Base-by-base conservation (phyloP, 2,113 vertebrate genomes). In the Lycocorax pyrrhopterus region DNA sequence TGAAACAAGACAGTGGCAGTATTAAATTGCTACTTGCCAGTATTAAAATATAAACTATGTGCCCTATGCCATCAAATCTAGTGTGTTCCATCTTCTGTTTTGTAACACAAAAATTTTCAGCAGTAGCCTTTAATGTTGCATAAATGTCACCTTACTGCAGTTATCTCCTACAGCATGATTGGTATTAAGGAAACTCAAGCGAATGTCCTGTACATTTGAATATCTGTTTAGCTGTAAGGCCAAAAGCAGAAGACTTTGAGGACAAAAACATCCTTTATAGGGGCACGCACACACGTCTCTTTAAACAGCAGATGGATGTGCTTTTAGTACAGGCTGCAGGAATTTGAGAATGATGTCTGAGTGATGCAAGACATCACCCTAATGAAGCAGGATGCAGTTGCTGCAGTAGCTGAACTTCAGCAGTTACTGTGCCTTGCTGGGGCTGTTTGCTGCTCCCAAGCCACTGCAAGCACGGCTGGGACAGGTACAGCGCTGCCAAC, bases 401-500 rank as follows among this genome's bases (percentile, higher is more conserved):
- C 33, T 30, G 30, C 30, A 5, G 8, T 2, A 22, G 41, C 37
- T 62, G 29, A 77, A 52, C 30, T 27, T 60, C 49, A 56, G 78
- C 41, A 58, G 35, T 19, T 21, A 29, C 41, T 44, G 37, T 30
- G 21, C 39, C 9, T 44, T 53, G 52, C 43, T 14, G 22, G 44
- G 4, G 8, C 16, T 44, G 43, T n/a, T 55, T 77, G 52, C 60
- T 68, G 16, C 53, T 41, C 26, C 33, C 39, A 44, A 41, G 26
- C 7, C 1, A 3, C 46, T 2, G 6, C 16, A 62, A 58, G 47
- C 58, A 33, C 9, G 18, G 53, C 16, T 21, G n/a, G 32, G 39
- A 32, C 51, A 73, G 59, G 67, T 60, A 35, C 23, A 44, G 29
- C 0, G 0, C 27, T 46, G 55, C 7, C 1, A 0, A 5, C 0